phyloP scores from a whole-genome alignment of 1,140 invertebrate species.

The Venustaconcha ellipsiformis region DNA sequence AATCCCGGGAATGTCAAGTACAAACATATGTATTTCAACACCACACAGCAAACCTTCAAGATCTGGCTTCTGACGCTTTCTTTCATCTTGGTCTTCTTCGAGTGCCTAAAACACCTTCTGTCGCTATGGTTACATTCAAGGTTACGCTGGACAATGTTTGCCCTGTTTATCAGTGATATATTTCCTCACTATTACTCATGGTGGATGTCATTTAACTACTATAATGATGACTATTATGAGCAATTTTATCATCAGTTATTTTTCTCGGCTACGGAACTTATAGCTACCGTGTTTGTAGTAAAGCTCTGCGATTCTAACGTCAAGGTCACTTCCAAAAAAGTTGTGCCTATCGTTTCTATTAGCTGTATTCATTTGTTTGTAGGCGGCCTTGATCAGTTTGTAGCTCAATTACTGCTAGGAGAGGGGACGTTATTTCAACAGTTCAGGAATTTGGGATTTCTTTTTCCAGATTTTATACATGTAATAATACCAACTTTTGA shows the following conservation, averaged over 20 bases:
- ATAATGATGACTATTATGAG: slow-evolving; percentile 82
- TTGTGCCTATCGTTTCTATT: slow-evolving; percentile 75
- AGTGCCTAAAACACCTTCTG: slow-evolving; percentile 76
- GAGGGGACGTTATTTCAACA: slow-evolving; percentile 74
- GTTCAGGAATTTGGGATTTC: slow-evolving; percentile 78
- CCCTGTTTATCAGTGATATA: slow-evolving; percentile 77
- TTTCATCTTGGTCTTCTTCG: slow-evolving; percentile 77
- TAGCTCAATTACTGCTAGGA: slow-evolving; percentile 77
- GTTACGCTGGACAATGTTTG: slow-evolving; percentile 77
- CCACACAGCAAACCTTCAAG: slow-evolving; percentile 78
- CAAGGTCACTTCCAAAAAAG: slow-evolving; percentile 73
- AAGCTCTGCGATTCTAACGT: slow-evolving; percentile 69
- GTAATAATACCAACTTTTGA: slow-evolving; percentile 69
- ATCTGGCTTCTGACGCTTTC: slow-evolving; percentile 81
- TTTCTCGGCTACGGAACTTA: slow-evolving; percentile 76
- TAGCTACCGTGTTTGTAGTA: slow-evolving; percentile 74
- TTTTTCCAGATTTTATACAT: slow-evolving; percentile 79
- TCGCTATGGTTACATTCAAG: slow-evolving; percentile 70
- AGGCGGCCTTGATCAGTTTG: slow-evolving; percentile 80
- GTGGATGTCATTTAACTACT: slow-evolving; percentile 86
- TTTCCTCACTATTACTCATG: slow-evolving; percentile 86
- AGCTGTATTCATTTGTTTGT: slow-evolving; percentile 79
- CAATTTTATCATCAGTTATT: slow-evolving; percentile 76
- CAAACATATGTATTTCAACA: slow-evolving; percentile 86
- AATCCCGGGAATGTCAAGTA: slow-evolving; percentile 69